phyloP scores from a whole-genome alignment of 2,888 invertebrate species.

The Neoascia interrupta region DNA sequence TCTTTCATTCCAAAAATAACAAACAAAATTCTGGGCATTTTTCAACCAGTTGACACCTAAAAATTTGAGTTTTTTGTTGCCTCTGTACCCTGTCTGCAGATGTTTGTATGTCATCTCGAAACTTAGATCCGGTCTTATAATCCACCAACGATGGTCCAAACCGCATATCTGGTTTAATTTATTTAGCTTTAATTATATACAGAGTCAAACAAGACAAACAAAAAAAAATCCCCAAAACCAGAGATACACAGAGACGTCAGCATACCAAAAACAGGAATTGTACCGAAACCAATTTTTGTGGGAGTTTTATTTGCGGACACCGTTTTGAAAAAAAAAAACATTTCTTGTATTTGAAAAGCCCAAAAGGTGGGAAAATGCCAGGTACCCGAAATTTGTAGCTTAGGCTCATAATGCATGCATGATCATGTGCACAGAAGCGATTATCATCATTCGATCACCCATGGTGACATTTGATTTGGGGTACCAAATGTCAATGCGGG shows the following conservation, averaged over 20 bases:
- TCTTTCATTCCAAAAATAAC: slow-evolving; percentile 20
- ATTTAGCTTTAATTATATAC: slow-evolving; percentile 51
- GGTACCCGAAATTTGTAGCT: background rate
- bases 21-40: slow-evolving; percentile 23
- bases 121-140: slow-evolving; percentile 58
- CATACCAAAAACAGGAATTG: slow-evolving; percentile 30
- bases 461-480: no score
- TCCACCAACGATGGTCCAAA: slow-evolving; percentile 9
- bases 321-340: slow-evolving; percentile 18
- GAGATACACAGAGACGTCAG: slow-evolving; percentile 36
- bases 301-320: slow-evolving; percentile 24
- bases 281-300: slow-evolving; percentile 6
- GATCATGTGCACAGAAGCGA: background rate
- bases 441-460: background rate
- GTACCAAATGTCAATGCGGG: no score
- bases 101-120: slow-evolving; percentile 25
- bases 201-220: slow-evolving; percentile 37
- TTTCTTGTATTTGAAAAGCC: background rate
- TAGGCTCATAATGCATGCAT: slow-evolving; percentile 1
- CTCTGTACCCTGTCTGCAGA: background rate
- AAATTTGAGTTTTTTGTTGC: background rate
- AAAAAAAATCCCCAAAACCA: slow-evolving; percentile 25
- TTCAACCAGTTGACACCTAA: slow-evolving; percentile 16
- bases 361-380: background rate
- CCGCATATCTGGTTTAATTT: slow-evolving; percentile 40